Conservation (phyloP, 2,888 invertebrate species). For the Pyralis farinalis region DNA sequence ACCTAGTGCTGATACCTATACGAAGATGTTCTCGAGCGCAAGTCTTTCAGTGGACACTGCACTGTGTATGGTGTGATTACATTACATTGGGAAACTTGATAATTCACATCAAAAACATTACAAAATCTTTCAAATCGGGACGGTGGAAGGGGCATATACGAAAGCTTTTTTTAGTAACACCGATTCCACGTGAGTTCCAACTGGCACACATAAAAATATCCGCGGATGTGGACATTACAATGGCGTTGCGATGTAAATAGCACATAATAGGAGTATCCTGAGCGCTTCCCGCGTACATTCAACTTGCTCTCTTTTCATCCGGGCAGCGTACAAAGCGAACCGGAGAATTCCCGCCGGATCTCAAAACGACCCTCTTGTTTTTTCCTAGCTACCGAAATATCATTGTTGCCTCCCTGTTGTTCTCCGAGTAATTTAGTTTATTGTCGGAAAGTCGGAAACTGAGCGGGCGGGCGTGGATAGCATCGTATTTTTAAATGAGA, state of each 20-base stretch:
- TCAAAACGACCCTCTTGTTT: constrained; percentile 67
- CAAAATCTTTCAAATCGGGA: no score
- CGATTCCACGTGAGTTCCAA: neutral
- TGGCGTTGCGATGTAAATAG: constrained; percentile 46
- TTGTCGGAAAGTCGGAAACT: constrained; percentile 57
- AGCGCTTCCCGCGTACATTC: constrained; percentile 48
- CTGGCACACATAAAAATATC: constrained; percentile 12
- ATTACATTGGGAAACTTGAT: no score
- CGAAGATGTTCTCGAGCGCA: no score
- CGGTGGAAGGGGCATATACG: no score
- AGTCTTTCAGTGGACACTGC: no score
- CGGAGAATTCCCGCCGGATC: constrained; percentile 65
- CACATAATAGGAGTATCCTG: constrained; percentile 52
- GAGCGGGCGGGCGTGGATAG: constrained; percentile 36
- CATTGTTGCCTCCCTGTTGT: constrained; percentile 60
- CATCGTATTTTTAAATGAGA: constrained; percentile 43
- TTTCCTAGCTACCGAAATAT: constrained; percentile 62
- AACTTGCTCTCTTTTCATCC: constrained; percentile 38
- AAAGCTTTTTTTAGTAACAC: neutral
- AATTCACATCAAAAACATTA: no score
- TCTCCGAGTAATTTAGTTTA: constrained; percentile 67
- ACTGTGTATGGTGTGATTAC: no score
- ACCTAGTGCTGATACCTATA: no score
- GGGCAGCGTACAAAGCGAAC: constrained; percentile 37
- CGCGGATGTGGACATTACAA: constrained; percentile 24